These are phyloP conservation scores for Peromyscus nudipes DNA, from an alignment of 2,797 vertebrate genomes.

Conservation along the genomic window DNA sequence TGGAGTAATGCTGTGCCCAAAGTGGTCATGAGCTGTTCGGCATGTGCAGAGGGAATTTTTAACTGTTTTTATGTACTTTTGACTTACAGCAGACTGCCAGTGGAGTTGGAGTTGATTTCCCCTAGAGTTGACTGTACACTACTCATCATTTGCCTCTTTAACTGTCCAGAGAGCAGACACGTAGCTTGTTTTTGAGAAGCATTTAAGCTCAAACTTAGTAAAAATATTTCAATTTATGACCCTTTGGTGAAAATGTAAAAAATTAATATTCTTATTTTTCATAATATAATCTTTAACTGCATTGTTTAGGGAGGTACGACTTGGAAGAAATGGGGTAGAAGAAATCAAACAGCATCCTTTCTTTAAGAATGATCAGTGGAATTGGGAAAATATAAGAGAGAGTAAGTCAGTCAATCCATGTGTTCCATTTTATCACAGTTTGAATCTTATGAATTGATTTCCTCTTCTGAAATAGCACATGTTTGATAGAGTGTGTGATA, in stretches of 20 bases:
- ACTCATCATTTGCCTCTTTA: slow-evolving; percentile 84
- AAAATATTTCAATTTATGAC: slow-evolving; percentile 35
- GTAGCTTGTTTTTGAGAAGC: slow-evolving; percentile 57
- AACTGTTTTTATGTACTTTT: slow-evolving; percentile 67
- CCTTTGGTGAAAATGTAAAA: slow-evolving; percentile 40
- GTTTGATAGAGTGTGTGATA: slow-evolving; percentile 50
- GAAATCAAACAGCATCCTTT: slow-evolving; percentile 98
- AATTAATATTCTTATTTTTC: slow-evolving; percentile 72
- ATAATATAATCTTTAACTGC: slow-evolving; percentile 82
- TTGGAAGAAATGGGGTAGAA: slow-evolving; percentile 97
- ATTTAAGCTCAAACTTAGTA: slow-evolving; percentile 60
- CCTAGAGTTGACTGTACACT: slow-evolving; percentile 81
- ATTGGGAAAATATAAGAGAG: slow-evolving; percentile 97
- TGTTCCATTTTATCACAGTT: slow-evolving; percentile 58
- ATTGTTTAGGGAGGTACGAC: slow-evolving; percentile 95
- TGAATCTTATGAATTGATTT: slow-evolving; percentile 62
- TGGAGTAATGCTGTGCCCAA: slow-evolving; percentile 78
- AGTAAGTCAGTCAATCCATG: slow-evolving; percentile 90
- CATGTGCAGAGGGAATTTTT: slow-evolving; percentile 76
- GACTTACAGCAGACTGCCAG: slow-evolving; percentile 65
- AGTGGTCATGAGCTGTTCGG: slow-evolving; percentile 80
- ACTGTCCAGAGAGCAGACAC: slow-evolving; percentile 23
- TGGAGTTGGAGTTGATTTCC: slow-evolving; percentile 88
- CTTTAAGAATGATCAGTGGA: slow-evolving; percentile 99
- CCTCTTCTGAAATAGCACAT: slow-evolving; percentile 54